These are phyloP conservation scores for Aleiodes leptofemur DNA, from an alignment of 2,888 invertebrate genomes.

Conservation along the genomic window DNA sequence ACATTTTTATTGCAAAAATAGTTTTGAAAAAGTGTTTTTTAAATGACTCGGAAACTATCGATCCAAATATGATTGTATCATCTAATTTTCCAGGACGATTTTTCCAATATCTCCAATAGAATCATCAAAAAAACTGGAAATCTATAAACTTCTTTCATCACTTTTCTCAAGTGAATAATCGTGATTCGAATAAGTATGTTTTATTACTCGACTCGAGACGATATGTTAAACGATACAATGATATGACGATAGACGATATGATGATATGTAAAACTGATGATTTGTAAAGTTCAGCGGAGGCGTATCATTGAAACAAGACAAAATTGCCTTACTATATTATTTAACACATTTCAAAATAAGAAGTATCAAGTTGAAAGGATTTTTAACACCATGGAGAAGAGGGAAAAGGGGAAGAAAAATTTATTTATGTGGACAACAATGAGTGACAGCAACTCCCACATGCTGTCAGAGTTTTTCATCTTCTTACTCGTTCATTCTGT, in stretches of 20 bases:
- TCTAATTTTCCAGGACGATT: too few relatives aligned
- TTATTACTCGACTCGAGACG: too few relatives aligned
- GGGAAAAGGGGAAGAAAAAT: slow-evolving; percentile 36
- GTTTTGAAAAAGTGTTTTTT: slow-evolving; percentile 5
- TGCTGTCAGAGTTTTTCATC: slow-evolving; percentile 65
- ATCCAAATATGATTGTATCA: too few relatives aligned
- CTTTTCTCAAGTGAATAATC: too few relatives aligned
- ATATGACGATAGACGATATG: neutral
- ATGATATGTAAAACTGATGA: slow-evolving; percentile 5
- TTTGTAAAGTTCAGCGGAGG: slow-evolving; percentile 10
- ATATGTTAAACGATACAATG: too few relatives aligned
- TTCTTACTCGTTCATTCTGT: slow-evolving; percentile 15
- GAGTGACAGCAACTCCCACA: slow-evolving; percentile 75
- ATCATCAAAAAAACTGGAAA: too few relatives aligned
- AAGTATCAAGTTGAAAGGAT: slow-evolving; percentile 19
- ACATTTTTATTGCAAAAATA: too few relatives aligned
- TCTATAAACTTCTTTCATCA: too few relatives aligned
- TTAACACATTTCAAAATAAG: slow-evolving; percentile 20
- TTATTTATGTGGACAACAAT: slow-evolving; percentile 65
- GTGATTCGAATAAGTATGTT: too few relatives aligned
- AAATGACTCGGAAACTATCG: neutral
- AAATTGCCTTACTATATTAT: slow-evolving; percentile 5
- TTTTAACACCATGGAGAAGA: slow-evolving; percentile 1
- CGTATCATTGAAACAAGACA: slow-evolving; percentile 17
- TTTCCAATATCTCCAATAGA: too few relatives aligned